Evolutionary conservation across 2,113 vertebrate genomes (phyloP).

Genomic region (Chitala chitala): DNA sequence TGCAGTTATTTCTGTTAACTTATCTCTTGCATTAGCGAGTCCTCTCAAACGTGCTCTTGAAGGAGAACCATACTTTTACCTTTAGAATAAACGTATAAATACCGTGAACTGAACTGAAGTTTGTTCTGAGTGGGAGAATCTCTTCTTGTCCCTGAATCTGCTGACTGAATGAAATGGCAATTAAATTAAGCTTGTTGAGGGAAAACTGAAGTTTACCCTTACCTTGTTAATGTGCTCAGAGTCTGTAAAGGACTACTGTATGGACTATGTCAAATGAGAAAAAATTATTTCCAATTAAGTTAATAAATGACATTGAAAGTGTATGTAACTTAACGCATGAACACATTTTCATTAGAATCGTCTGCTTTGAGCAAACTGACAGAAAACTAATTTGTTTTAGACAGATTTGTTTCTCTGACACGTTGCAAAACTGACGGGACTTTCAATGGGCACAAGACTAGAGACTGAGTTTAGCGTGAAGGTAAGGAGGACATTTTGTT

Average conservation of each 20-base stretch:
- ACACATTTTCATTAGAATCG: conserved; percentile 42
- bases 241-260: conserved; percentile 30
- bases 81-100: background rate
- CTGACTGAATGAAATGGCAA: conserved; percentile 29
- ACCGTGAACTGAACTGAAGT: background rate
- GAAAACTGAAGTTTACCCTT: conserved; percentile 36
- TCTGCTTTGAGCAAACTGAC: conserved; percentile 33
- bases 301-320: conserved; percentile 48
- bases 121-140: background rate
- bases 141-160: conserved; percentile 27
- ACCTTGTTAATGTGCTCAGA: conserved; percentile 36
- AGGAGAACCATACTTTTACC: background rate
- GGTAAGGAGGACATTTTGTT: background rate
- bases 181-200: conserved; percentile 27
- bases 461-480: background rate
- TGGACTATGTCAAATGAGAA: conserved; percentile 43
- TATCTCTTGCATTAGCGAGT: background rate
- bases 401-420: background rate
- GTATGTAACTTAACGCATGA: conserved; percentile 36
- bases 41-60: no score
- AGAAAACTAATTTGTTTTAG: conserved; percentile 26
- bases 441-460: background rate
- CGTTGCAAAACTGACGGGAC: background rate
- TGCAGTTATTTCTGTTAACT: background rate
- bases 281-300: conserved; percentile 47